These are phyloP conservation scores for Anthopleura sola DNA, from an alignment of 64 coral and sea anemone genomes.

Conservation along the genomic window DNA sequence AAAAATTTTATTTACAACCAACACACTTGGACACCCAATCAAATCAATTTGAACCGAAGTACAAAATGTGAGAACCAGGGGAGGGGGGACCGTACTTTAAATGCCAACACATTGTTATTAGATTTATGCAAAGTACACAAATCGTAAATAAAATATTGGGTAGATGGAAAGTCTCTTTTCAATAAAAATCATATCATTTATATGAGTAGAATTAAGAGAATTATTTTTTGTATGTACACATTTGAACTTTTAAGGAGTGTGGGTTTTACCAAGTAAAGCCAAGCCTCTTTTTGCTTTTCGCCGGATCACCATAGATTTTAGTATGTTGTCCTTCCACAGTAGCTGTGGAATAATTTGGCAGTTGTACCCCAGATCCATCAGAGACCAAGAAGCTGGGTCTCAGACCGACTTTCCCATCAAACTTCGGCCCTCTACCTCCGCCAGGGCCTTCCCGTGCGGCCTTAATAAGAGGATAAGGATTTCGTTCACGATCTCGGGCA, in stretches of 20 bases:
- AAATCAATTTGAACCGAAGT: neutral
- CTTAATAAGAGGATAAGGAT: slow-evolving; percentile 94
- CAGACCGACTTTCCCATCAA: slow-evolving; percentile 79
- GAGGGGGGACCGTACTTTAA: no score
- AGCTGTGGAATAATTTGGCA: slow-evolving; percentile 87
- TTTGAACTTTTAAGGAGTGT: neutral
- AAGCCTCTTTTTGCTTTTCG: slow-evolving; percentile 70
- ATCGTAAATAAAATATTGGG: neutral
- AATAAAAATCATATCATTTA: neutral
- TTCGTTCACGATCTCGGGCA: slow-evolving; percentile 61
- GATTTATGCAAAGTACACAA: neutral
- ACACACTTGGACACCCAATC: neutral
- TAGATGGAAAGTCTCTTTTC: neutral
- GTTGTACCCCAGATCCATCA: slow-evolving; percentile 88
- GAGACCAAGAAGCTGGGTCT: slow-evolving; percentile 89
- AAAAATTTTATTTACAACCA: neutral
- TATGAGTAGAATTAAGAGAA: neutral
- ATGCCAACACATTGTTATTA: no score
- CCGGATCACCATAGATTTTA: slow-evolving; percentile 85
- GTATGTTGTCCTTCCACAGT: slow-evolving; percentile 70
- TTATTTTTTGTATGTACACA: neutral
- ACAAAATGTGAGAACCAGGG: neutral
- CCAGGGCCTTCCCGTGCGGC: slow-evolving; percentile 88
- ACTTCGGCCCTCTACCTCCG: slow-evolving; percentile 84
- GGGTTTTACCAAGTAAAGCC: slow-evolving; percentile 78